Conservation (phyloP, 2,113 vertebrate genomes). For the Gymnobelideus leadbeateri region DNA sequence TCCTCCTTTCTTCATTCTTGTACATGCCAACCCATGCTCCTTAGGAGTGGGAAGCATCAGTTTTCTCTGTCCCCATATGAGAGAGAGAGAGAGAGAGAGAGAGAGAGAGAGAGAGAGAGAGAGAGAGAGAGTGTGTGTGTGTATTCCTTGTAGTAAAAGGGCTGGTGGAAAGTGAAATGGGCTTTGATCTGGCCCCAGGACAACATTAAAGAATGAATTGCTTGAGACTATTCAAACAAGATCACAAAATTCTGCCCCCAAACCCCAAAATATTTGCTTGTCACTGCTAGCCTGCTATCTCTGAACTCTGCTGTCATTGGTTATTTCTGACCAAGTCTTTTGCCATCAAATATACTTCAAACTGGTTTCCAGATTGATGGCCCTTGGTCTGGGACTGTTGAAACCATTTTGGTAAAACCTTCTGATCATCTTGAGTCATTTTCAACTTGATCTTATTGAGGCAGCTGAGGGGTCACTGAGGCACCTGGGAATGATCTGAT, state of each 20-base stretch:
- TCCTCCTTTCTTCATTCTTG: not conserved
- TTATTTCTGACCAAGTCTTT: slow-evolving; percentile 46
- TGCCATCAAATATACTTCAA: slow-evolving; percentile 51
- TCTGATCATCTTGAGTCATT: slow-evolving; percentile 3
- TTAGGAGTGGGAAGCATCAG: fast-evolving
- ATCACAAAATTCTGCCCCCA: not conserved
- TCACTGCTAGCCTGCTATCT: slow-evolving; percentile 43
- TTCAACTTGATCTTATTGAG: too few relatives aligned
- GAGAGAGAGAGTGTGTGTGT: not conserved
- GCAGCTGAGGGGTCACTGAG: not conserved
- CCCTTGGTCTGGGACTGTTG: slow-evolving; percentile 67
- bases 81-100: too few relatives aligned
- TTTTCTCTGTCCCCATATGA: fast-evolving
- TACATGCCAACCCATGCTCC: fast-evolving
- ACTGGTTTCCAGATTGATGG: slow-evolving; percentile 72
- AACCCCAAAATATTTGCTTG: not conserved
- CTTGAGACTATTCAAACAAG: not conserved
- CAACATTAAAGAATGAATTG: fast-evolving
- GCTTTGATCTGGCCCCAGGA: fast-evolving
- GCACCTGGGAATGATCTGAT: not conserved
- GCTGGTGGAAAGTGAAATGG: not conserved
- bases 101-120: too few relatives aligned
- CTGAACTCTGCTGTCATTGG: slow-evolving; percentile 42
- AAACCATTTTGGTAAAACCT: slow-evolving; percentile 76
- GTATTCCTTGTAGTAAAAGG: fast-evolving